These are phyloP conservation scores for Xanthia togata DNA, from an alignment of 2,888 invertebrate genomes.

Conservation along the genomic window DNA sequence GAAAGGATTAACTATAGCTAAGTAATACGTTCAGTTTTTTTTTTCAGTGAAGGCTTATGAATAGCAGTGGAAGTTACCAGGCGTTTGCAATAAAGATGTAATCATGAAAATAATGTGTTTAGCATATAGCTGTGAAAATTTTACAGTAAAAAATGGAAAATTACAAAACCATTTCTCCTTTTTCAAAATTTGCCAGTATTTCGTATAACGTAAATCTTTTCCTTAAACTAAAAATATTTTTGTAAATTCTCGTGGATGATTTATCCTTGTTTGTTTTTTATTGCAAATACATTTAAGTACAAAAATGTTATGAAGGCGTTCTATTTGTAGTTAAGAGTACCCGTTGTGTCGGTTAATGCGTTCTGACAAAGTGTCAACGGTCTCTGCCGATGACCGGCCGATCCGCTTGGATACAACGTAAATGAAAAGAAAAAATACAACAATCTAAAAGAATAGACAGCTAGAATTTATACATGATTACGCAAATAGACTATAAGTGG, in stretches of 20 bases:
- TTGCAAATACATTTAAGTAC: conserved; percentile 1
- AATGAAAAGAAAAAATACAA: conserved; percentile 44
- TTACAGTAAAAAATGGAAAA: not conserved
- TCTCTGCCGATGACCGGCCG: conserved; percentile 57
- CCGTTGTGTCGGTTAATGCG: conserved; percentile 63
- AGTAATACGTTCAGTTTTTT: not conserved
- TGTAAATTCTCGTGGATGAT: not conserved
- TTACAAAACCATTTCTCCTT: not conserved
- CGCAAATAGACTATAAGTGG: conserved; percentile 34
- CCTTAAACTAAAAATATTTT: not conserved
- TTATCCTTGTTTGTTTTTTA: conserved; percentile 3
- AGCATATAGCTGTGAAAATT: not conserved
- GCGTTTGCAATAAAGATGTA: not conserved
- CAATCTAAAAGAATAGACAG: conserved; percentile 12
- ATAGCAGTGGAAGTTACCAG: not conserved
- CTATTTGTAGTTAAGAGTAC: conserved; percentile 27
- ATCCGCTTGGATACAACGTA: conserved; percentile 31
- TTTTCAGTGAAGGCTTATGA: not conserved
- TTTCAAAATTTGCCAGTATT: not conserved
- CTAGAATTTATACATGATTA: conserved; percentile 30
- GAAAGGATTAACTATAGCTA: not conserved
- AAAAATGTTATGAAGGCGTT: conserved; percentile 18
- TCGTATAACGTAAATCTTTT: not conserved
- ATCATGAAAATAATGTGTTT: not conserved
- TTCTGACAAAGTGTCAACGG: conserved; percentile 73